Conservation (phyloP, 2,888 invertebrate species). For the Alviniconcha strummeri region DNA sequence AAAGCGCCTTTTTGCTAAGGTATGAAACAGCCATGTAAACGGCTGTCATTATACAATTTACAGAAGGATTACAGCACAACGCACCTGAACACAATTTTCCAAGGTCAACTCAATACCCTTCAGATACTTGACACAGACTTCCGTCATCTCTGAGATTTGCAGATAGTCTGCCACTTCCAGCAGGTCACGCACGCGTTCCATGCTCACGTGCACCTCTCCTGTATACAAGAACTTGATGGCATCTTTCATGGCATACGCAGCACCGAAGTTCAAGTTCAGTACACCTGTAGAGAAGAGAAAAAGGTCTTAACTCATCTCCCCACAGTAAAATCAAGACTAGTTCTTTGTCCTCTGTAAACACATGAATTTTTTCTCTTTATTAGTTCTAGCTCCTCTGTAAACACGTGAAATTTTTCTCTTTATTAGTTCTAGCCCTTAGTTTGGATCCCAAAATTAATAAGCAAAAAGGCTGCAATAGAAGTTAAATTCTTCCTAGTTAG, state of each 20-base stretch:
- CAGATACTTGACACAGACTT: conserved; percentile 52
- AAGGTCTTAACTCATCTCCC: background rate
- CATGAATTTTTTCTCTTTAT: background rate
- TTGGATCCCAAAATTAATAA: no score
- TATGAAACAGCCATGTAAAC: no score
- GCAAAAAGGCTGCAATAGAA: no score
- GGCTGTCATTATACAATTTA: no score
- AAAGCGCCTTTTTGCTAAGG: no score
- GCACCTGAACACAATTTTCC: conserved; percentile 52
- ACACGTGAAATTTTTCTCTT: background rate
- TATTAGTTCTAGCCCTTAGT: background rate
- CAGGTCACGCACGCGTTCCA: conserved; percentile 49
- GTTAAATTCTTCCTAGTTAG: no score
- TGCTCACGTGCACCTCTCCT: conserved; percentile 49
- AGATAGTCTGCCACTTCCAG: conserved; percentile 61
- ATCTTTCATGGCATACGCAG: conserved; percentile 48
- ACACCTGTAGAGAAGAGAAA: conserved; percentile 46
- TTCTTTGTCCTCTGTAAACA: background rate
- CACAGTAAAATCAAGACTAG: no score
- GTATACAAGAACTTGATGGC: conserved; percentile 59
- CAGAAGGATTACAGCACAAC: no score
- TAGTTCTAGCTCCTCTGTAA: background rate
- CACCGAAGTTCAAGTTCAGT: conserved; percentile 50
- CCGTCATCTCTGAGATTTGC: conserved; percentile 57
- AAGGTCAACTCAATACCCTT: conserved; percentile 45